A percentile compares a stretch with the other conserved stretches of the same genome.
Evolutionary conservation across 1,140 invertebrate genomes (phyloP).

Genomic region (Trypoxylus dichotomus): DNA sequence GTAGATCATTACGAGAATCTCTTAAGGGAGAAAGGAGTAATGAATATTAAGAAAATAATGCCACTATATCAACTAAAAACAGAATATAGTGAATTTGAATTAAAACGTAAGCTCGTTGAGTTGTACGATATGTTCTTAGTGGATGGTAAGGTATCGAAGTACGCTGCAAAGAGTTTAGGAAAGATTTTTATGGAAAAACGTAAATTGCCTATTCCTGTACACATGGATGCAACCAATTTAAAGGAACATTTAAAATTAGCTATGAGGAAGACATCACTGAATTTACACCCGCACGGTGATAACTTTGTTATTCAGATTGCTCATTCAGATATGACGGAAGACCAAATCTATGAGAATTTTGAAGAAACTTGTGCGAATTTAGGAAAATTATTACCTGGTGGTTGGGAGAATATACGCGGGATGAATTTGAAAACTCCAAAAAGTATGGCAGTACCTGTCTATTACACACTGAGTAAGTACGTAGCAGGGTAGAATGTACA

Average conservation of each 20-base stretch:
- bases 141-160: conserved; percentile 64
- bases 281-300: conserved; percentile 60
- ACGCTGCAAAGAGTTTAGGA: conserved; percentile 63
- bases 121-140: conserved; percentile 67
- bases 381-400: conserved; percentile 62
- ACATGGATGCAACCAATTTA: conserved; percentile 57
- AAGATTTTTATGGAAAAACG: conserved; percentile 64
- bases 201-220: conserved; percentile 63
- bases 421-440: conserved; percentile 58
- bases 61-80: conserved; percentile 64
- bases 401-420: conserved; percentile 63
- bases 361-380: conserved; percentile 57
- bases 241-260: conserved; percentile 61
- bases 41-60: conserved; percentile 58
- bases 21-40: conserved; percentile 56
- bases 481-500: no score
- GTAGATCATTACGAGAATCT: conserved; percentile 61
- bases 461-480: conserved; percentile 64
- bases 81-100: conserved; percentile 65
- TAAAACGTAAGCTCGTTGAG: conserved; percentile 61
- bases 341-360: conserved; percentile 62
- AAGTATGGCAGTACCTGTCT: conserved; percentile 59
- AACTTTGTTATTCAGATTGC: conserved; percentile 61
- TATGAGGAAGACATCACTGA: conserved; percentile 61
- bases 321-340: conserved; percentile 58